Evolutionary conservation across 2,113 vertebrate genomes (phyloP), one percentile per base, ranked within the genome.

Genomic region (Zapus hudsonius): DNA sequence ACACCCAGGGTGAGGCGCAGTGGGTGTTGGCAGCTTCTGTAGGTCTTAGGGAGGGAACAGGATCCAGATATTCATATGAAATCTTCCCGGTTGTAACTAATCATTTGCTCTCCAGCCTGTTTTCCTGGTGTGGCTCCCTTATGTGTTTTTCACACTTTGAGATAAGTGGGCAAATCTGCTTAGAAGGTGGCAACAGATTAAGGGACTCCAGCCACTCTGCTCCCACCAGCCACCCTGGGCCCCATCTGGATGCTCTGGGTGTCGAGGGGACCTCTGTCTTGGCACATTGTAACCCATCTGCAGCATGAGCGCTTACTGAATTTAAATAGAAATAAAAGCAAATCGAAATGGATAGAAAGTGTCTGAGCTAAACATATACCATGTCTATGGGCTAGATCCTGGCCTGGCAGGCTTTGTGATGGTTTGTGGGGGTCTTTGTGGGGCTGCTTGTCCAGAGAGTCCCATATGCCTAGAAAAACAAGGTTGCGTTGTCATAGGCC

Each of bases 51-150:
- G 61, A 75, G 59, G 38, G 7, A 33, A 25, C 59, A 31, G 36
- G n/a, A 8, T 47, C 61, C 29, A 2, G 66, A 47, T 47, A 66
- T 36, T 52, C 47, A 57, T 2, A 3, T 25, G 23, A 33, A 67
- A 27, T 36, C 61, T 22, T 29, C 27, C 10, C 20, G 0, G 16
- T 61, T 85, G 67, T 59, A 20, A 55, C 15, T 19, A 61, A 59
- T 29, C 40, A 36, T 1, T 42, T 52, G 64, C 59, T 75, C 76
- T 79, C 42, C 5, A 38, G 59, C 42, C 33, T 74, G 36, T 59
- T 42, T 27, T 36, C 27, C 2, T 11, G 0, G 27, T 7, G 52
- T 42, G 59, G 31, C 59, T 74, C 47, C 0, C 11, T 0, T 11
- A 15, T 8, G 16, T 38, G 66, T 12, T 67, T 55, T n/a, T 31